Conservation (phyloP, 2,797 vertebrate species). For the Arnoldichthys spilopterus region DNA sequence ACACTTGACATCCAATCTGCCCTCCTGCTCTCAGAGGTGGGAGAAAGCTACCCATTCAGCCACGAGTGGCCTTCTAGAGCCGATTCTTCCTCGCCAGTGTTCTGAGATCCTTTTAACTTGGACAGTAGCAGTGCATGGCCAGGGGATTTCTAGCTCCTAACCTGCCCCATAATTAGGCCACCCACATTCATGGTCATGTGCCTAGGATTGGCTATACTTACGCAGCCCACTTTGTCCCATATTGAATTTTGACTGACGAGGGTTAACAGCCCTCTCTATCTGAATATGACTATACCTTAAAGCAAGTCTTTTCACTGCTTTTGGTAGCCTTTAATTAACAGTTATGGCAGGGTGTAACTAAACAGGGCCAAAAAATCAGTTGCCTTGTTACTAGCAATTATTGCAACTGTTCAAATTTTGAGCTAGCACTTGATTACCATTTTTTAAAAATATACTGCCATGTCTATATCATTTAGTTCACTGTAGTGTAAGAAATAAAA, state of each 20-base stretch:
- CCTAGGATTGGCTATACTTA: constrained; percentile 58
- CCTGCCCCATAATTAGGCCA: constrained; percentile 76
- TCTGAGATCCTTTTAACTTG: constrained; percentile 65
- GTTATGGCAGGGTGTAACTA: neutral
- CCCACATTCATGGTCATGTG: constrained; percentile 74
- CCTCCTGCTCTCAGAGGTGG: constrained; percentile 30
- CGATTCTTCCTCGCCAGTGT: constrained; percentile 57
- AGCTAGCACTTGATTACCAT: too few species aligned
- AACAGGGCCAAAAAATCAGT: neutral
- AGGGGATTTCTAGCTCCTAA: constrained; percentile 73
- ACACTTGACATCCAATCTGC: neutral
- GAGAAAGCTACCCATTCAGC: constrained; percentile 40
- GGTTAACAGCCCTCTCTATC: constrained; percentile 24
- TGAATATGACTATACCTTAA: constrained; percentile 28
- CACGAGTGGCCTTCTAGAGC: constrained; percentile 51
- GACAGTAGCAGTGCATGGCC: constrained; percentile 66
- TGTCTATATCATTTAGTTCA: neutral
- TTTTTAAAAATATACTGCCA: too few species aligned
- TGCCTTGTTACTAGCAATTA: neutral
- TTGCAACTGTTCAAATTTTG: neutral
- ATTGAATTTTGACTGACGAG: constrained; percentile 47
- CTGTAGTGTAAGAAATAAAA: neutral
- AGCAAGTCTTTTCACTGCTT: constrained; percentile 15
- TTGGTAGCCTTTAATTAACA: neutral
- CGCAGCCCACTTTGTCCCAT: constrained; percentile 56